phyloP scores from a whole-genome alignment of 37 sponge, comb jelly and placozoan species.

The Halichondria panicea region DNA sequence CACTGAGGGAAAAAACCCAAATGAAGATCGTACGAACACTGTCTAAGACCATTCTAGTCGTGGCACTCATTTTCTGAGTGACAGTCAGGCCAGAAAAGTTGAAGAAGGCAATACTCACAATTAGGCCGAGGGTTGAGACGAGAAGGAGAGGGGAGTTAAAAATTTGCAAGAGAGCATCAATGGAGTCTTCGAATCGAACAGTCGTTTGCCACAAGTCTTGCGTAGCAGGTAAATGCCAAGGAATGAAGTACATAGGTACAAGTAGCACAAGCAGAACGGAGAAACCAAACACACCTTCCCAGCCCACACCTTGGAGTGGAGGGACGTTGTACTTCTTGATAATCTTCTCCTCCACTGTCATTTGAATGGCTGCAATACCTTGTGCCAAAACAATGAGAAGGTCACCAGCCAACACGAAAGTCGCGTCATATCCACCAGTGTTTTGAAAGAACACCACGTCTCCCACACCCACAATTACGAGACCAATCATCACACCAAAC shows the following conservation, averaged over 20 bases:
- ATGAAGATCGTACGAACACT: slow-evolving; percentile 91
- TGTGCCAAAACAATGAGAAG: slow-evolving; percentile 91
- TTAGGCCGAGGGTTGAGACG: slow-evolving; percentile 68
- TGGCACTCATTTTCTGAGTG: slow-evolving; percentile 88
- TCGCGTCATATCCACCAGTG: background rate
- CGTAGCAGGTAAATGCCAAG: slow-evolving; percentile 78
- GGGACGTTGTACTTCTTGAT: slow-evolving; percentile 89
- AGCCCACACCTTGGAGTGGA: slow-evolving; percentile 91
- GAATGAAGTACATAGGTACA: slow-evolving; percentile 95
- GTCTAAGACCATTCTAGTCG: slow-evolving; percentile 91
- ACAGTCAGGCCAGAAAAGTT: slow-evolving; percentile 96
- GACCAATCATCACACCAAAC: slow-evolving; percentile 87
- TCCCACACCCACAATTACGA: slow-evolving; percentile 83
- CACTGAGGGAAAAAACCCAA: slow-evolving; percentile 84
- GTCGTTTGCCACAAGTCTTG: slow-evolving; percentile 71
- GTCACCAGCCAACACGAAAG: slow-evolving; percentile 76
- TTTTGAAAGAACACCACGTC: slow-evolving; percentile 61
- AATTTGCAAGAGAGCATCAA: slow-evolving; percentile 85
- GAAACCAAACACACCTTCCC: slow-evolving; percentile 97
- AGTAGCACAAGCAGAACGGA: slow-evolving; percentile 64
- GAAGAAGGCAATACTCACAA: slow-evolving; percentile 95
- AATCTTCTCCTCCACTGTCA: slow-evolving; percentile 90
- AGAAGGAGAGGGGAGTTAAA: slow-evolving; percentile 46
- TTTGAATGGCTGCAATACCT: slow-evolving; percentile 84
- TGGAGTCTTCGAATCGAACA: slow-evolving; percentile 82